These are phyloP conservation scores for Campoletis sonorensis DNA, from an alignment of 1,140 invertebrate genomes.

Conservation along the genomic window DNA sequence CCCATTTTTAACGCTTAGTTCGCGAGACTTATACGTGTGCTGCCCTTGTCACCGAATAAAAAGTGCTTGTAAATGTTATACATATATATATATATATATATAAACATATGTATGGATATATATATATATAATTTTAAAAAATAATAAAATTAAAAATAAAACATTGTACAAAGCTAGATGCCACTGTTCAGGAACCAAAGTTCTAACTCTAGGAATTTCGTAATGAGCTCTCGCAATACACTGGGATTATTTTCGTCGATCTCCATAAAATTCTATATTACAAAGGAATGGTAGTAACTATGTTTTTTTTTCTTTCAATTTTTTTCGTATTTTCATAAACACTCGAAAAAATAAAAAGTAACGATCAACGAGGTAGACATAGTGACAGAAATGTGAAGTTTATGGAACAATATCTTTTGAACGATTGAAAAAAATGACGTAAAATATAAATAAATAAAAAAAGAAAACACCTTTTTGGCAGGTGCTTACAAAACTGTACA, in stretches of 20 bases:
- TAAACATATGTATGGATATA: too few species aligned
- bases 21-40: conserved; percentile 35
- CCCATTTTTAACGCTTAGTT: neutral
- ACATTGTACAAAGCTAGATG: conserved; percentile 41
- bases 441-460: neutral
- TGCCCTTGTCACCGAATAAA: conserved; percentile 38
- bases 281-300: conserved; percentile 15
- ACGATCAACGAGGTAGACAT: conserved; percentile 39
- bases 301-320: neutral
- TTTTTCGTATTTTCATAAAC: neutral
- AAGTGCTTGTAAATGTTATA: conserved; percentile 20
- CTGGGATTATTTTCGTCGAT: conserved; percentile 18
- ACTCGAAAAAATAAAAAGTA: conserved; percentile 21
- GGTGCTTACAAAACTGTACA: neutral
- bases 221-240: conserved; percentile 34
- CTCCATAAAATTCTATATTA: neutral
- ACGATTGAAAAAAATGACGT: neutral
- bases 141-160: conserved; percentile 3
- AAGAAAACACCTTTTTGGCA: neutral
- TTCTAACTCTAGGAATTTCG: conserved; percentile 33
- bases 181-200: conserved; percentile 41
- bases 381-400: conserved; percentile 35
- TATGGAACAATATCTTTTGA: neutral
- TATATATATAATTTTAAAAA: neutral
- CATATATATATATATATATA: too few species aligned